Evolutionary conservation across 2,113 vertebrate genomes (phyloP).

Genomic region (Pipra filicauda): DNA sequence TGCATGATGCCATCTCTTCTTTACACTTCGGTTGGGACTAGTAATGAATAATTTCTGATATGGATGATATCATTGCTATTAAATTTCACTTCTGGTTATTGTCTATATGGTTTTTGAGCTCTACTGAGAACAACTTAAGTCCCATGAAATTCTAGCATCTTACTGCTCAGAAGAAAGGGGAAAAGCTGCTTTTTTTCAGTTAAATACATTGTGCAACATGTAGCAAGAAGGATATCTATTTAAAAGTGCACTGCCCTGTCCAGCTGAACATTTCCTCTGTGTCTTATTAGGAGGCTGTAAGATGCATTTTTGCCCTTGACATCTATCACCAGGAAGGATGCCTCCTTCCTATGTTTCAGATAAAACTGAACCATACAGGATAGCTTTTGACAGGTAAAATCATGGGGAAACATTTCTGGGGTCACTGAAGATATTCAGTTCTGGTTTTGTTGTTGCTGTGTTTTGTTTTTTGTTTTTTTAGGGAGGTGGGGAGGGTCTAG

Average conservation of each 20-base stretch:
- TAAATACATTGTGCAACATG: not conserved
- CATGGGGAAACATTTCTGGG: not conserved
- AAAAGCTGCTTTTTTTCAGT: not conserved
- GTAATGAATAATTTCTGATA: not conserved
- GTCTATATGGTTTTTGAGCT: not conserved
- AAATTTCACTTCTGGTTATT: not conserved
- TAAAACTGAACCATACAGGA: not conserved
- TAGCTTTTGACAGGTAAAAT: not conserved
- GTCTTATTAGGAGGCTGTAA: not conserved
- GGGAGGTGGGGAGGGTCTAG: not conserved
- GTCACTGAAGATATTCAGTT: not conserved
- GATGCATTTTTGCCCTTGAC: not conserved
- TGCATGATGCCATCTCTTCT: not conserved
- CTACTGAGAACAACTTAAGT: not conserved
- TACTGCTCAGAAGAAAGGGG: not conserved
- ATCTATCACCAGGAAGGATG: not conserved
- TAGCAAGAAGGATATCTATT: not conserved
- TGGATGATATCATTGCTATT: not conserved
- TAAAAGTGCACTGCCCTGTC: not conserved
- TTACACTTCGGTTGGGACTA: not conserved
- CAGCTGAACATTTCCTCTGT: not conserved
- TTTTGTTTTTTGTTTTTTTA: too few relatives aligned
- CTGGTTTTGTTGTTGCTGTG: not conserved
- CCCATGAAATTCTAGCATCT: not conserved
- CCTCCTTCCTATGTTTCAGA: not conserved